Evolutionary conservation across 1,140 invertebrate genomes (phyloP).

Genomic region (Ditylenchus dipsaci): DNA sequence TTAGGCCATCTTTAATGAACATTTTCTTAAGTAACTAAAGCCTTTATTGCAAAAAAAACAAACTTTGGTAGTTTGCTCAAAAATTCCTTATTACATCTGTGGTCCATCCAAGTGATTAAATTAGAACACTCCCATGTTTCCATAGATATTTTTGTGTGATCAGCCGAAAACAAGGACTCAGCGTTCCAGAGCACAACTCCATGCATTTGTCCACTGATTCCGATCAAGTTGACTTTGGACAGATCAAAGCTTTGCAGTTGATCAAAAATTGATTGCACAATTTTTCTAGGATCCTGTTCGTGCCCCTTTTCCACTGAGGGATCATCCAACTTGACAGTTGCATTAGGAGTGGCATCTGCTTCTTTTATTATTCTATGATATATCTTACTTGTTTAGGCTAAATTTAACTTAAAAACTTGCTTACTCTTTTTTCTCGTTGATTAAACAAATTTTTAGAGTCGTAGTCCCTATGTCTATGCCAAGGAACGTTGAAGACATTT

Average conservation of each 20-base stretch:
- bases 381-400: not conserved
- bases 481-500: too few relatives aligned
- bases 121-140: slow-evolving; percentile 22
- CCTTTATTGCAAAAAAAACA: not conserved
- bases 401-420: not conserved
- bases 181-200: slow-evolving; percentile 20
- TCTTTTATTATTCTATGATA: slow-evolving; percentile 11
- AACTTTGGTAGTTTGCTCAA: slow-evolving; percentile 21
- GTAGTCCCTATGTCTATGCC: slow-evolving; percentile 29
- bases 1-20: not conserved
- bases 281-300: slow-evolving; percentile 27
- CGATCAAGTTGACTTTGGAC: not conserved
- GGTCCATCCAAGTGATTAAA: slow-evolving; percentile 29
- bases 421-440: slow-evolving; percentile 22
- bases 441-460: slow-evolving; percentile 21
- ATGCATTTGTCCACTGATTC: slow-evolving; percentile 17
- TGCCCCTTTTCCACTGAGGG: not conserved
- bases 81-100: slow-evolving; percentile 14
- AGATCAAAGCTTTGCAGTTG: not conserved
- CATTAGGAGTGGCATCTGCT: slow-evolving; percentile 7
- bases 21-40: not conserved
- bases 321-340: not conserved
- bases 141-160: not conserved
- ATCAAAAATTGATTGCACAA: not conserved
- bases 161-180: not conserved